Conservation (phyloP, 2,113 vertebrate genomes). For the Athene noctua region DNA sequence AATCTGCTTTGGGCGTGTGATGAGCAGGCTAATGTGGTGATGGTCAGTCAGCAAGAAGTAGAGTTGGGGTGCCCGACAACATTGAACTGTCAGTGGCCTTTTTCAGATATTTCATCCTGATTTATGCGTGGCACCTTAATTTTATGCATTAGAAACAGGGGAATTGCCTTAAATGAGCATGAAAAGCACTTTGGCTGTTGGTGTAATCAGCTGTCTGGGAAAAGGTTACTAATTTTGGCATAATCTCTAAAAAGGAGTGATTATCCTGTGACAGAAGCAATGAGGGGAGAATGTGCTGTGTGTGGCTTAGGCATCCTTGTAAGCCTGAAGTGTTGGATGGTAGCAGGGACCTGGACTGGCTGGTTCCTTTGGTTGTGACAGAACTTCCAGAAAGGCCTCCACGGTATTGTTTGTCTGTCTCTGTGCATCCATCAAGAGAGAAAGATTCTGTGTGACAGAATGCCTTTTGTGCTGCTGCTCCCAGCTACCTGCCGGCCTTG, state of each 20-base stretch:
- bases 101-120: not conserved
- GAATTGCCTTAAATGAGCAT: not conserved
- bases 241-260: not conserved
- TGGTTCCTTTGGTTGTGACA: not conserved
- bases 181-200: not conserved
- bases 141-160: not conserved
- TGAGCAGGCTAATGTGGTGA: not conserved
- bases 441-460: not conserved
- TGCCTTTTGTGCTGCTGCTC: not conserved
- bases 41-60: not conserved
- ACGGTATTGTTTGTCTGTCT: not conserved
- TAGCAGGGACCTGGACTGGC: not conserved
- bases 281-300: not conserved
- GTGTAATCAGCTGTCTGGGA: not conserved
- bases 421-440: not conserved
- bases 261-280: not conserved
- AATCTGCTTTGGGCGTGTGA: not conserved
- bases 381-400: not conserved
- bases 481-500: not conserved
- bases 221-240: not conserved
- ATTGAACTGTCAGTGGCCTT: not conserved
- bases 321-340: rapidly evolving
- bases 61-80: not conserved
- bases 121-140: not conserved
- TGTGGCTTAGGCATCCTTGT: not conserved